Base-by-base conservation (phyloP, 2,888 invertebrate species). In the Tupiocoris notatus region DNA sequence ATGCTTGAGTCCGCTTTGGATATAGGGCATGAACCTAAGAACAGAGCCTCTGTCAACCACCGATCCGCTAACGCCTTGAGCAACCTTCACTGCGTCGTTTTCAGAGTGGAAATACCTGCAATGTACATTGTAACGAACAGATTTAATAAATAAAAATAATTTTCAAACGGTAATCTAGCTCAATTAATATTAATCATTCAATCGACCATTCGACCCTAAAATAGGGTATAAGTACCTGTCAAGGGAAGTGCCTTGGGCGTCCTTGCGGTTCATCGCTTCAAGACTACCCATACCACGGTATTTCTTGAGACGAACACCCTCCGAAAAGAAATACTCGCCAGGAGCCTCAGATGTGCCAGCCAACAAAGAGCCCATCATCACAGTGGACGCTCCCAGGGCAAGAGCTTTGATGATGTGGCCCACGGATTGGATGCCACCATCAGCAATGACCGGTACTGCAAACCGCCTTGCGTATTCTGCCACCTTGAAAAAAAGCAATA, bases 321-420 rank as follows among this genome's bases (percentile, higher is more conserved):
- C 97, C 62, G 97, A 94, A 84, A 97, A 99, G 87, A 96, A 99
- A 83, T 99, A 99, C 84, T 99, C 98, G 9, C 99, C 98, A 0
- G 98, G 98, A 23, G 98, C 96, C 86, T 99, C 99, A 0, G 96
- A 94, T 1, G 99, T 99, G 1, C 98, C 99, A 68, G 98, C 99
- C 78, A 99, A 86, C 80, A 99, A 87, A 0, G 98, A 98, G 0
- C 99, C 99, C 99, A 99, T 99, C 99, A 99, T 99, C 0, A 98
- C 98, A 78, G 96, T 92, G 0, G 95, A 94, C 1, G 97, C 96
- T 39, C 98, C 98, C 58, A 98, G 85, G 16, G 96, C 89, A 76
- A 98, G 84, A 0, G 96, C 97, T 85, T 99, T 99, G 1, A 95
- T 94, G 81, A 98, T 95, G 83, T 98, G 98, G 0, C 98, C 98